phyloP scores from a whole-genome alignment of 2,888 invertebrate genomes.

The Cantharis rustica region DNA sequence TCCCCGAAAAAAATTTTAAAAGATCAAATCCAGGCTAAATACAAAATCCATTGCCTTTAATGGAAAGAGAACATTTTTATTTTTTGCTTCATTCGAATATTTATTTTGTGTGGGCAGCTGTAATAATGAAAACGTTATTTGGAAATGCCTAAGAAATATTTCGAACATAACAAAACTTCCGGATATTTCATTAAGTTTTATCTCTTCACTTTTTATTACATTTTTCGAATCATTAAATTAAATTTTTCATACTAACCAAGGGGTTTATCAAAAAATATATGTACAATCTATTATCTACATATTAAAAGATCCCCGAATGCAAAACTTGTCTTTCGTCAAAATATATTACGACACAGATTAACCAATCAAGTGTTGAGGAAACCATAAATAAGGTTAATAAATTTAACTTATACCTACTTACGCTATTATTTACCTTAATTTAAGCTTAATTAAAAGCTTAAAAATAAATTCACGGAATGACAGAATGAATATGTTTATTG shows the following conservation, averaged over 20 bases:
- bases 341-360: neutral
- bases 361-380: neutral
- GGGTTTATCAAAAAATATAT: neutral
- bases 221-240: neutral
- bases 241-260: neutral
- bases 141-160: neutral
- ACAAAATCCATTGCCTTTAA: neutral
- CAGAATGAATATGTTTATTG: neutral
- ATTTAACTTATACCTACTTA: neutral
- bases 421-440: neutral
- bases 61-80: neutral
- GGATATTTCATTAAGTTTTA: neutral
- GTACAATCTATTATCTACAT: no score
- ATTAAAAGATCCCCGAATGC: neutral
- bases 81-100: neutral
- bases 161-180: neutral
- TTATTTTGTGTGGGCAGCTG: neutral
- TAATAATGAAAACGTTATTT: neutral
- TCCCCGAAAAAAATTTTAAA: neutral
- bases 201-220: neutral
- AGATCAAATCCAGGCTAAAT: neutral
- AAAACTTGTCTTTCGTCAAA: neutral
- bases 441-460: neutral
- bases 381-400: neutral
- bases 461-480: neutral